phyloP scores from a whole-genome alignment of 2,888 invertebrate species.

The Drosophila paranaensis region DNA sequence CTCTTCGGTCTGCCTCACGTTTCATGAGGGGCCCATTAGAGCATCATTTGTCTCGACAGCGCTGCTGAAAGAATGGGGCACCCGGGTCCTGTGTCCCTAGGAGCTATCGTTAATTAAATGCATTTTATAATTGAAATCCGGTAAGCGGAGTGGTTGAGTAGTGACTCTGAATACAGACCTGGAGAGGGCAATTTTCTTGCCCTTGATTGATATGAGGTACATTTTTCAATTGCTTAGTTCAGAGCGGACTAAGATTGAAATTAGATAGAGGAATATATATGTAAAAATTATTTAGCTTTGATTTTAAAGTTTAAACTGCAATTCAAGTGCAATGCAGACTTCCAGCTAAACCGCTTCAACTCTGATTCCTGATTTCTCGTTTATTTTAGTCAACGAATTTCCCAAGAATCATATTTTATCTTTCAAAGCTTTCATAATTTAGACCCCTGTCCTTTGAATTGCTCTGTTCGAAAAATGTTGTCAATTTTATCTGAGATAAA shows the following conservation, averaged over 20 bases:
- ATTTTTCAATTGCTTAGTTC: background rate
- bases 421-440: background rate
- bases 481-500: background rate
- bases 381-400: background rate
- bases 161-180: background rate
- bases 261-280: background rate
- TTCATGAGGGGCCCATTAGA: conserved; percentile 58
- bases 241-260: background rate
- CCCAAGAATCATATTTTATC: background rate
- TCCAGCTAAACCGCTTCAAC: too few relatives aligned
- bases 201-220: conserved; percentile 29
- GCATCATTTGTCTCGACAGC: conserved; percentile 61
- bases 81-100: conserved; percentile 2
- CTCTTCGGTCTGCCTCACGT: conserved; percentile 53
- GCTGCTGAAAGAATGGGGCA: background rate
- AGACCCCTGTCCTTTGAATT: too few relatives aligned
- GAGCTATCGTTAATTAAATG: conserved; percentile 65
- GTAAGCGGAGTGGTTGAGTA: conserved; percentile 25
- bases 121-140: conserved; percentile 69
- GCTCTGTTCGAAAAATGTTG: background rate
- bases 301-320: background rate
- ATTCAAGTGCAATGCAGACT: too few relatives aligned
- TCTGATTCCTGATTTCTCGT: background rate
- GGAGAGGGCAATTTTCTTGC: conserved; percentile 9
- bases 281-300: too few relatives aligned